Base-by-base conservation (phyloP, 2,113 vertebrate genomes). In the Proterorhinus semilunaris region DNA sequence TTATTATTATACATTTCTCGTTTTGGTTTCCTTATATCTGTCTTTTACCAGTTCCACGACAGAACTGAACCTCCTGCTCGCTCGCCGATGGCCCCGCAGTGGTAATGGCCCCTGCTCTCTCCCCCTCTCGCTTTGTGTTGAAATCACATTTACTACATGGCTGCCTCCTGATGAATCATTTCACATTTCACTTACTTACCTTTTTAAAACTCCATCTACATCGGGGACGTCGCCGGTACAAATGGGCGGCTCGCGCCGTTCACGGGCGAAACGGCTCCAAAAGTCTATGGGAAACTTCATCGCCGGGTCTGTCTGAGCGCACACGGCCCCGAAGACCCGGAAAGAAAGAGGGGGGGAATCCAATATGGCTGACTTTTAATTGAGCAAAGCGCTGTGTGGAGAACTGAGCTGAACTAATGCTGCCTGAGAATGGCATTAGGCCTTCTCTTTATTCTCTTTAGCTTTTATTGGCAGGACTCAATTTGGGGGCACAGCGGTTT, bases 151-250 rank as follows among this genome's bases (percentile, higher is more conserved):
- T 90, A 81, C 63, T 87, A 85, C 87, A 84, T 89, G 88, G 88
- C 87, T 90, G 83, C 13, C 76, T 83, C 81, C 80, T 84, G 85
- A 90, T 89, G 86, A 89, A 90, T 82, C 84, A 89, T 89, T 89
- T 89, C 89, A 90, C 89, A 89, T 87, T 90, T 85, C 87, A 89
- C 87, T 89, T 88, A 84, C 86, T 88, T 79, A 86, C 88, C 88
- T 88, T 90, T 84, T 79, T 79, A 85, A 90, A 89, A 88, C 84
- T 86, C 84, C 83, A 88, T 90, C 87, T 88, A 90, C 85, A 90
- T 87, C 83, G 75, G 84, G 77, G 83, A 88, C 74, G 80, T 86
- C 74, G 68, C 81, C 77, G 85, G 67, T 53, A 72, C 86, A 84
- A 86, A 86, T 84, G 86, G 86, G 82, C 77, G 69, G 75, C 76